phyloP scores from a whole-genome alignment of 2,888 invertebrate genomes.

The Hirtodrosophila trivittata region DNA sequence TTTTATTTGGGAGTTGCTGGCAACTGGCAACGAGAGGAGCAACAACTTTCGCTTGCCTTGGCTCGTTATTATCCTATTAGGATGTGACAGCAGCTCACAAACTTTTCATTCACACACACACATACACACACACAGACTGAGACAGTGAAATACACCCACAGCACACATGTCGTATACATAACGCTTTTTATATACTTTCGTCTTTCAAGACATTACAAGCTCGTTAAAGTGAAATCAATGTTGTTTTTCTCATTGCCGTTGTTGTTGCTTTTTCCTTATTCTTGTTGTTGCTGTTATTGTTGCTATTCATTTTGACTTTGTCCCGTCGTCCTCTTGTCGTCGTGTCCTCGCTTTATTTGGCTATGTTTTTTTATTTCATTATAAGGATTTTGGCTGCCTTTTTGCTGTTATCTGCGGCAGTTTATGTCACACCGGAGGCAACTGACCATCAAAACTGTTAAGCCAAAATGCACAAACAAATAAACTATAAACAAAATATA shows the following conservation, averaged over 20 bases:
- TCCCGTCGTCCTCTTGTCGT: slow-evolving; percentile 11
- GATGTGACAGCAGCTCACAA: slow-evolving; percentile 74
- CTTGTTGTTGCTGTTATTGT: slow-evolving; percentile 32
- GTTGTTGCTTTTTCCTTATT: slow-evolving; percentile 63
- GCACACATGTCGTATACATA: slow-evolving; percentile 73
- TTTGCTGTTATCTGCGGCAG: slow-evolving; percentile 74
- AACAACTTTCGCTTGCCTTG: slow-evolving; percentile 71
- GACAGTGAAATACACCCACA: slow-evolving; percentile 24
- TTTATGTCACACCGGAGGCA: slow-evolving; percentile 66
- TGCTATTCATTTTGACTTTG: slow-evolving; percentile 28
- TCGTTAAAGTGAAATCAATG: slow-evolving; percentile 79
- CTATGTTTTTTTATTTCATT: slow-evolving; percentile 75
- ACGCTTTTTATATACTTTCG: slow-evolving; percentile 74
- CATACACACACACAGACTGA: slow-evolving; percentile 16
- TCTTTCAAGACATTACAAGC: slow-evolving; percentile 76
- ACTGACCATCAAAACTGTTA: slow-evolving; percentile 60
- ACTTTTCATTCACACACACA: slow-evolving; percentile 65
- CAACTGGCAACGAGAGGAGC: slow-evolving; percentile 30
- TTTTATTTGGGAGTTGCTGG: slow-evolving; percentile 66
- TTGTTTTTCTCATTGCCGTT: slow-evolving; percentile 51
- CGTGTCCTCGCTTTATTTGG: slow-evolving; percentile 65
- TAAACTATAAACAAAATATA: slow-evolving; percentile 37
- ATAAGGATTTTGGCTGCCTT: slow-evolving; percentile 71
- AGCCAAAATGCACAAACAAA: slow-evolving; percentile 56
- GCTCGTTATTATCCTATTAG: slow-evolving; percentile 79